Base-by-base conservation (phyloP, 2,113 vertebrate genomes). In the Lepus europaeus region DNA sequence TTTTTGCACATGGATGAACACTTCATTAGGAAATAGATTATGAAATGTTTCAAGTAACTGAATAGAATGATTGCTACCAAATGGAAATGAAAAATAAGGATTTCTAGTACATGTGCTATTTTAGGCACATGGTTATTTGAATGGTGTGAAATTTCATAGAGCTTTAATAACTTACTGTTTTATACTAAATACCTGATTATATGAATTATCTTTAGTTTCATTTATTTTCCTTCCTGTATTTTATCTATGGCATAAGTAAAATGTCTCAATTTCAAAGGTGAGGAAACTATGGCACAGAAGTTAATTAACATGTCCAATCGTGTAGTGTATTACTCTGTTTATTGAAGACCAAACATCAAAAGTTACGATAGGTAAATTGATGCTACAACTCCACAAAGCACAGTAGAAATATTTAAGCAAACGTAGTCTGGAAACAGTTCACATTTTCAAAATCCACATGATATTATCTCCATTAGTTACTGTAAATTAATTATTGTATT, bases 401-500 rank as follows among this genome's bases (percentile, higher is more conserved):
- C 20, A 61, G 25, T 36, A 89, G 45, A 93, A 6, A 74, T 91
- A 61, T 80, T 89, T 89, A 92, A 83, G 25, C 27, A 89, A 61
- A 78, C 9, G 33, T 79, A 72, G n/a, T 68, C 51, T 81, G 19
- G 11, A 6, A 73, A 81, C 1, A 76, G 51, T 13, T 51, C 7
- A 80, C n/a, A 51, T 85, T 63, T 85, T 66, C 45, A 66, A 69
- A 74, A 74, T 93, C 9, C 68, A 36, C 33, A 59, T 51, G 31
- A 3, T 25, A 78, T 90, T 93, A 39, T 27, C 14, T 11, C 33
- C 29, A 74, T 49, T 80, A 80, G 80, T 56, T 20, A 73, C 16
- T 49, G 31, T 45, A 13, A 73, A 74, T 85, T 85, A 85, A 63
- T 63, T 63, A 31, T 63, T 36, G 13, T 92, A 9, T 17, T 56